Conservation (phyloP, 2,113 vertebrate genomes). For the Poeciliopsis occidentalis region DNA sequence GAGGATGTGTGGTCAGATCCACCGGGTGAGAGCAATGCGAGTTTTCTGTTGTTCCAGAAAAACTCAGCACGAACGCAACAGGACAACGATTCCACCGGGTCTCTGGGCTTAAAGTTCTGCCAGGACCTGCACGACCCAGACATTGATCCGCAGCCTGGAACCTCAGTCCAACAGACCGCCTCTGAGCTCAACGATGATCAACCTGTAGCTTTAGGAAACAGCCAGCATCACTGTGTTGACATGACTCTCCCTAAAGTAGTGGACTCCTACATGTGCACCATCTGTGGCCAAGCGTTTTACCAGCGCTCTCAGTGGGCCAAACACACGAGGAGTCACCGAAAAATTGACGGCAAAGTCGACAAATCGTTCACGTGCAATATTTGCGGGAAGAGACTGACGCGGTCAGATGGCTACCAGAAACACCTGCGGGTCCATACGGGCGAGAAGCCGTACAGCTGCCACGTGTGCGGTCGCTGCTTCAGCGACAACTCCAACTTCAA, state of each 20-base stretch:
- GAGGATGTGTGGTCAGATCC: slow-evolving; percentile 6
- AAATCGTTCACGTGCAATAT: slow-evolving; percentile 57
- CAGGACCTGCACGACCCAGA: not conserved
- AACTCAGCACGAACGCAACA: not conserved
- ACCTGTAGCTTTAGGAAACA: not conserved
- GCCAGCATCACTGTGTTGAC: not conserved
- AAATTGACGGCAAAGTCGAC: not conserved
- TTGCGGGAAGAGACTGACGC: slow-evolving; percentile 59
- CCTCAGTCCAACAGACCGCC: slow-evolving; percentile 6
- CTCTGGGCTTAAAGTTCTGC: not conserved
- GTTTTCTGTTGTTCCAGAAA: slow-evolving; percentile 11
- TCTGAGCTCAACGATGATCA: not conserved
- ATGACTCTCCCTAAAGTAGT: slow-evolving; percentile 1
- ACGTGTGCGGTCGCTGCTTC: slow-evolving; percentile 52
- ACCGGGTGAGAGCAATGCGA: not conserved
- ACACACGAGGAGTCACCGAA: slow-evolving; percentile 48
- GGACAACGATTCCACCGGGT: not conserved
- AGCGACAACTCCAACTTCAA: slow-evolving; percentile 67
- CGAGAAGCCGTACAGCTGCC: slow-evolving; percentile 59
- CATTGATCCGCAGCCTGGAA: slow-evolving; percentile 2
- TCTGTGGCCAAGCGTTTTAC: slow-evolving; percentile 45
- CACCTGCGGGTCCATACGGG: slow-evolving; percentile 66
- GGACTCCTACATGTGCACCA: slow-evolving; percentile 53
- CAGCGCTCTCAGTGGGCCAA: slow-evolving; percentile 52
- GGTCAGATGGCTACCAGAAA: slow-evolving; percentile 60